Evolutionary conservation across 2,113 vertebrate species (phyloP), one percentile per base, ranked within the genome.

Genomic region (Oryctolagus cuniculus): DNA sequence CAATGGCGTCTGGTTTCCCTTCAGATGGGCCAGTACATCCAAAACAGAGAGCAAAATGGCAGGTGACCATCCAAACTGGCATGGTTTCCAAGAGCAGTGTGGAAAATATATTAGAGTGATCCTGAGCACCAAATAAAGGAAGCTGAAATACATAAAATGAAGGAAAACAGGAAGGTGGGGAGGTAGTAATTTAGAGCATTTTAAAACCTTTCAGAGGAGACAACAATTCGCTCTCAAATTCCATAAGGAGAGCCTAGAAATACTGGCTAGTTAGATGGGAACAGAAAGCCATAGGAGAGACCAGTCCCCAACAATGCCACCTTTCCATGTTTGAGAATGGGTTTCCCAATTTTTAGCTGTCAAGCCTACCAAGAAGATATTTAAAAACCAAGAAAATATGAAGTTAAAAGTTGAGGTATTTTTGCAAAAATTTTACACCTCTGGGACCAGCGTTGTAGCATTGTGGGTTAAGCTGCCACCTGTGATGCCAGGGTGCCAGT

Each of bases 331-430:
- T 27, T 31, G 36, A 94, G 69, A 87, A 89, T 38, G 5, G 5
- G 49, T 69, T 82, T 70, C 25, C 53, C 79, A 21, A 85, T 64
- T 95, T 91, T 87, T n/a, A 38, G 63, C 61, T 82, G 55, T 69
- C 29, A 58, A 95, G 31, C 10, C 17, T 44, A 73, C 21, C 25
- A 84, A 84, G 44, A 66, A 27, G 64, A 53, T 64, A 80, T 4
- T 84, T 0, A 69, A 77, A 81, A 88, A 38, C 29, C 81, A 93
- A 89, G 72, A 93, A 38, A 87, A 95, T 90, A 74, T 11, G 36
- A 94, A 36, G 29, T 63, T 81, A 95, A 78, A 81, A 79, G 66
- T 4, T 63, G 63, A 81, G 80, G 49, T 22, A 12, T 0, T 5
- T 31, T 27, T 73, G 11, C 38, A 88, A 83, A 85, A 70, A 77